Evolutionary conservation across 2,797 vertebrate genomes (phyloP).

Genomic region (Rhadinocentrus ornatus): DNA sequence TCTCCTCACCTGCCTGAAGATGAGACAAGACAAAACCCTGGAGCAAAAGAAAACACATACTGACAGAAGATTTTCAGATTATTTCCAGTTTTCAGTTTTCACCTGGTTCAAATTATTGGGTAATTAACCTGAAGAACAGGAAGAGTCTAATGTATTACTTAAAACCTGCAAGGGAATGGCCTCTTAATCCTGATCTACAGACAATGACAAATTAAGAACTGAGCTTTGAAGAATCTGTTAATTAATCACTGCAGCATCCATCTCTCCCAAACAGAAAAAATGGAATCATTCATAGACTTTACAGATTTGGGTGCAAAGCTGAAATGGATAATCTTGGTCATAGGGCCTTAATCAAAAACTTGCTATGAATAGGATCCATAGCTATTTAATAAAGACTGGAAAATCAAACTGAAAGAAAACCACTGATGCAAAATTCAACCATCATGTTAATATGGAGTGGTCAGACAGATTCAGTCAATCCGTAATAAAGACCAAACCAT

Average conservation of each 20-base stretch:
- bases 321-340: too few species aligned
- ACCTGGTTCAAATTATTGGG: too few species aligned
- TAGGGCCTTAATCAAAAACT: not conserved
- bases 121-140: too few species aligned
- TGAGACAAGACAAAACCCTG: conserved; percentile 13
- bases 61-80: not conserved
- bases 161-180: not conserved
- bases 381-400: not conserved
- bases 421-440: not conserved
- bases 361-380: not conserved
- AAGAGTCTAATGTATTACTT: not conserved
- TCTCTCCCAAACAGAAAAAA: too few species aligned
- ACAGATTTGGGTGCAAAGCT: too few species aligned
- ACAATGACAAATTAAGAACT: not conserved
- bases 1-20: conserved; percentile 32
- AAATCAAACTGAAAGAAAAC: not conserved
- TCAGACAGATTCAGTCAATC: too few species aligned
- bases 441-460: not conserved
- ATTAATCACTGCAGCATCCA: not conserved
- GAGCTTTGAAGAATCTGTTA: not conserved
- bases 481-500: too few species aligned
- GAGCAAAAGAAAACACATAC: not conserved
- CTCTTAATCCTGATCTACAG: too few species aligned
- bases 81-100: not conserved
- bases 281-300: too few species aligned